These are phyloP conservation scores for Ischnura elegans DNA, from an alignment of 2,888 invertebrate species.

Conservation along the genomic window DNA sequence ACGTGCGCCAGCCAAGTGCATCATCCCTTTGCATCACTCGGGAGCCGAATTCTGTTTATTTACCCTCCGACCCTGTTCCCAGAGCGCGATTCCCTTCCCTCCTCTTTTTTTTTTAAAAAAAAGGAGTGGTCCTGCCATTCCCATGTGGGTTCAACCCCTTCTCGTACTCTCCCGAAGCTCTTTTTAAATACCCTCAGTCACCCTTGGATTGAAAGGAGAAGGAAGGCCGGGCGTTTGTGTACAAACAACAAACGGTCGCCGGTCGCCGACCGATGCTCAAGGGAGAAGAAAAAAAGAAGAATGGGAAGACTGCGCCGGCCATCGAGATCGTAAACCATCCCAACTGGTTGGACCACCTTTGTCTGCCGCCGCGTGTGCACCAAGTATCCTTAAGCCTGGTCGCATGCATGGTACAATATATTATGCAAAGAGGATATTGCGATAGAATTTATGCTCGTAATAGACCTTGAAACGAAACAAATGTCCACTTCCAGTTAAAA, in stretches of 20 bases:
- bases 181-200: constrained; percentile 13
- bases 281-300: neutral
- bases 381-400: too few relatives aligned
- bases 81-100: neutral
- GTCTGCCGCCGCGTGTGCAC: neutral
- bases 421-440: too few relatives aligned
- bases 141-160: neutral
- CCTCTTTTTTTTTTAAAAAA: neutral
- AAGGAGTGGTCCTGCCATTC: too few relatives aligned
- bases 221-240: neutral
- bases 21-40: neutral
- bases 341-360: neutral
- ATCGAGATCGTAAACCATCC: neutral
- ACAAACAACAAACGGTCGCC: neutral
- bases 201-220: neutral
- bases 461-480: too few relatives aligned
- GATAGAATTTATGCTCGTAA: too few relatives aligned
- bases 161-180: neutral
- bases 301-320: neutral
- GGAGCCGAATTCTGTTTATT: constrained; percentile 11
- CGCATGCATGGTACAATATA: too few relatives aligned
- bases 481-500: too few relatives aligned
- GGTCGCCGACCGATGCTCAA: neutral
- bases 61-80: neutral
- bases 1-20: neutral